Base-by-base conservation (phyloP, 1,140 invertebrate species). In the Penaeus chinensis region DNA sequence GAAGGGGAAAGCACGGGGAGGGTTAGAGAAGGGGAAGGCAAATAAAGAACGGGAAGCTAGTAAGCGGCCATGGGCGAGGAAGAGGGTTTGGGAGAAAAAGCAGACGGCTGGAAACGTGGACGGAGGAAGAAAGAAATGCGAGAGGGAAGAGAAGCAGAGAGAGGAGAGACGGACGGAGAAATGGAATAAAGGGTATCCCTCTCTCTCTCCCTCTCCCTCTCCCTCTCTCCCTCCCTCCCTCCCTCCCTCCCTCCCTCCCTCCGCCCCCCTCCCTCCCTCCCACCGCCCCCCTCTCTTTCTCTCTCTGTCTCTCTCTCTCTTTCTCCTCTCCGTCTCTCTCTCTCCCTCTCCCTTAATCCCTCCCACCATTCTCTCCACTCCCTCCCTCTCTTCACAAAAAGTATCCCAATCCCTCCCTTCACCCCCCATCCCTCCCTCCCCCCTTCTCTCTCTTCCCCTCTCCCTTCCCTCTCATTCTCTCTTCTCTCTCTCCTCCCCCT, bases 271-370 rank as follows among this genome's bases (percentile, higher is more conserved):
- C 32, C 2, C 32, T 32, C 32, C 2, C 32, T 32, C 32, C n/a
- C n/a, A n/a, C n/a, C n/a, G n/a, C n/a, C 82, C 54, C 47, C 42
- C 62, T 74, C 69, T 60, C 65, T 74, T 37, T 84, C 69, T 84
- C 54, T 84, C 69, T 60, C 42, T 24, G 19, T 76, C 81, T 83
- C 42, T 83, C 42, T 69, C 66, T 71, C 81, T 71, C 63, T 83
- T 13, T 42, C 18, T n/a, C 27, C 16, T n/a, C 18, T 32, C 24
- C 13, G 8, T 42, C 24, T 27, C 24, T 81, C 13, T 81, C 32
- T 81, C 16, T 63, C 18, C 60, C 22, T 81, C 54, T 20, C 79
- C 3, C 24, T 22, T 61, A 32, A 32, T 37, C 81, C 37, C n/a
- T 81, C 79, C 60, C 79, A 61, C 79, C 79, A 61, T 47, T 60